Conservation (phyloP, 2,113 vertebrate species). For the Laterallus jamaicensis region DNA sequence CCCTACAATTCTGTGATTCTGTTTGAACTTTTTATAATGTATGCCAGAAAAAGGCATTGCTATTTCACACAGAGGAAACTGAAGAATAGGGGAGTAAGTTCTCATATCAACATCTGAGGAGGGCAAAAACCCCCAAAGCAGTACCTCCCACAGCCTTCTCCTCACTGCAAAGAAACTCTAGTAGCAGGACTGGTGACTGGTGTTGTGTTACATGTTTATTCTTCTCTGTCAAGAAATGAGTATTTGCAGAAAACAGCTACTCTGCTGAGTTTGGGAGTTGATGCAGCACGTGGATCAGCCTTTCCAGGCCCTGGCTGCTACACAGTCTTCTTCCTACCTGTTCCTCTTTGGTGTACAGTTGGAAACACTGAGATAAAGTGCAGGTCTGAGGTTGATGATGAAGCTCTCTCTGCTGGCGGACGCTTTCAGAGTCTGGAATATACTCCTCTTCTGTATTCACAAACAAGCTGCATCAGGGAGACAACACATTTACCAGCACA, state of each 20-base stretch:
- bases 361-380: slow-evolving; percentile 96
- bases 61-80: background rate
- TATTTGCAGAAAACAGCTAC: background rate
- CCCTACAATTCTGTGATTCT: no score
- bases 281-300: background rate
- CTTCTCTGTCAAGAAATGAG: background rate
- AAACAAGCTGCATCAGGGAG: slow-evolving; percentile 83
- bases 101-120: background rate
- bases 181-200: background rate
- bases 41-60: background rate
- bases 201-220: background rate
- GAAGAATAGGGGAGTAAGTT: background rate
- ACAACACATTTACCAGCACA: background rate
- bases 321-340: slow-evolving; percentile 77
- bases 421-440: slow-evolving; percentile 94
- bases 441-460: slow-evolving; percentile 95
- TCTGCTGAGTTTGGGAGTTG: background rate
- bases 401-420: slow-evolving; percentile 91
- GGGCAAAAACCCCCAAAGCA: background rate
- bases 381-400: slow-evolving; percentile 96
- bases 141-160: background rate
- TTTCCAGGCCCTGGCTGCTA: background rate
- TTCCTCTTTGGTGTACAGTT: slow-evolving; percentile 99
- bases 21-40: background rate
- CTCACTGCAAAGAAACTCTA: background rate